Conservation (phyloP, 2,888 invertebrate species). For the Helobdella robusta region DNA sequence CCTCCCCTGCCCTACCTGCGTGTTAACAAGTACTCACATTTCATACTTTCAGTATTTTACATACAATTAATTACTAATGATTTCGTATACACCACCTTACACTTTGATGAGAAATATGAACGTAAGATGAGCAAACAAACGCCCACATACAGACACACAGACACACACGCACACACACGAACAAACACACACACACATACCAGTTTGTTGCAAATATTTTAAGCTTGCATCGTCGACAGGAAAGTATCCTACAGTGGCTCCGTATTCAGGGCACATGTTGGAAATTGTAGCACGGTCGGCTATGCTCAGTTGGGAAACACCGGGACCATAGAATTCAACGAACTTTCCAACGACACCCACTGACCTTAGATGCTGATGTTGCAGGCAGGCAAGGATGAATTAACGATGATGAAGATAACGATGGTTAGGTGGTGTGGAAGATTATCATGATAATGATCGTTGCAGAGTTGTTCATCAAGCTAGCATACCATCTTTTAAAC, state of each 20-base stretch:
- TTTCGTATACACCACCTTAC: too few relatives aligned
- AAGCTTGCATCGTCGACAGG: constrained; percentile 75
- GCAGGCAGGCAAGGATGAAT: background rate
- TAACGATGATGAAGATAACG: background rate
- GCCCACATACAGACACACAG: constrained; percentile 8
- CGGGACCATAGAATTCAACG: constrained; percentile 95
- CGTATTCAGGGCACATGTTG: constrained; percentile 98
- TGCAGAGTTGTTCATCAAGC: too few relatives aligned
- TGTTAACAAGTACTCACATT: too few relatives aligned
- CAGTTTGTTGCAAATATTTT: constrained; percentile 73
- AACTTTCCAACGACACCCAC: constrained; percentile 95
- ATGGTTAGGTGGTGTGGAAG: background rate
- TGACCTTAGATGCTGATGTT: constrained; percentile 67
- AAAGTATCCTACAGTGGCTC: constrained; percentile 90
- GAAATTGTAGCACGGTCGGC: constrained; percentile 94
- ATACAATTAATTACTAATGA: too few relatives aligned
- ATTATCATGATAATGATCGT: too few relatives aligned
- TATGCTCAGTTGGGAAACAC: constrained; percentile 77
- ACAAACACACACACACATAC: constrained; percentile 49
- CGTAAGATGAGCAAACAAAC: background rate
- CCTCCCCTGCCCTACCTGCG: constrained; percentile 68
- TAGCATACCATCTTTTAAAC: too few relatives aligned
- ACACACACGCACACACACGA: constrained; percentile 13
- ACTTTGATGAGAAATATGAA: too few relatives aligned
- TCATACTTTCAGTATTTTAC: too few relatives aligned